phyloP scores from a whole-genome alignment of 2,113 vertebrate species.

The Casuarius casuarius region DNA sequence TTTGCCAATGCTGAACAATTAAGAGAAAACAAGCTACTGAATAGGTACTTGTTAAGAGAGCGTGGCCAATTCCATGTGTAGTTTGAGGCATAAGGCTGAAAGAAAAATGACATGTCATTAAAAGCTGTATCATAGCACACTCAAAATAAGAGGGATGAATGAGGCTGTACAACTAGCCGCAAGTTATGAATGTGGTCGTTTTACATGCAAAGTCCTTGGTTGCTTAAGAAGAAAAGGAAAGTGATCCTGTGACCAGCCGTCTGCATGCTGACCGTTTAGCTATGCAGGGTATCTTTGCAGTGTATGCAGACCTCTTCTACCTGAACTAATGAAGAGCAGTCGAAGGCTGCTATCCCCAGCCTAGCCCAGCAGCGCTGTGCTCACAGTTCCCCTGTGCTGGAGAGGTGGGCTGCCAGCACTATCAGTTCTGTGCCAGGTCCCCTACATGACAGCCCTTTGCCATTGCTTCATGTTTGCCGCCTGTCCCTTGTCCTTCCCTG shows the following conservation, averaged over 20 bases:
- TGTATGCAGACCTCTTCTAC: neutral
- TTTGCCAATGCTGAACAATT: neutral
- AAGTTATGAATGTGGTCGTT: accelerated
- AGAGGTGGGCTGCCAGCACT: neutral
- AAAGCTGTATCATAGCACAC: neutral
- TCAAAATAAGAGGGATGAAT: neutral
- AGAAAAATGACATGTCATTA: neutral
- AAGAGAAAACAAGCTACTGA: neutral
- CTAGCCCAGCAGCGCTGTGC: neutral
- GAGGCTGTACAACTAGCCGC: accelerated
- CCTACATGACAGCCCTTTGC: neutral
- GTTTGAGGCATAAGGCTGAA: neutral
- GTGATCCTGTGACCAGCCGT: neutral
- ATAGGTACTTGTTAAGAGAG: neutral
- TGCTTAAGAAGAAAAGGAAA: neutral
- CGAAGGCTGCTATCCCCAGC: neutral
- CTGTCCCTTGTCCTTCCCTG: neutral
- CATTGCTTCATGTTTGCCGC: neutral
- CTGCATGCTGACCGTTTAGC: neutral
- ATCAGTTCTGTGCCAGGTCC: neutral
- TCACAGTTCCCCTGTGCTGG: neutral
- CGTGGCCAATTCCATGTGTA: neutral
- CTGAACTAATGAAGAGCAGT: neutral
- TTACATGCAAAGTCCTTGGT: neutral
- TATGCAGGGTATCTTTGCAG: neutral